Evolutionary conservation across 2,113 vertebrate species (phyloP).

Genomic region (Carettochelys insculpta): DNA sequence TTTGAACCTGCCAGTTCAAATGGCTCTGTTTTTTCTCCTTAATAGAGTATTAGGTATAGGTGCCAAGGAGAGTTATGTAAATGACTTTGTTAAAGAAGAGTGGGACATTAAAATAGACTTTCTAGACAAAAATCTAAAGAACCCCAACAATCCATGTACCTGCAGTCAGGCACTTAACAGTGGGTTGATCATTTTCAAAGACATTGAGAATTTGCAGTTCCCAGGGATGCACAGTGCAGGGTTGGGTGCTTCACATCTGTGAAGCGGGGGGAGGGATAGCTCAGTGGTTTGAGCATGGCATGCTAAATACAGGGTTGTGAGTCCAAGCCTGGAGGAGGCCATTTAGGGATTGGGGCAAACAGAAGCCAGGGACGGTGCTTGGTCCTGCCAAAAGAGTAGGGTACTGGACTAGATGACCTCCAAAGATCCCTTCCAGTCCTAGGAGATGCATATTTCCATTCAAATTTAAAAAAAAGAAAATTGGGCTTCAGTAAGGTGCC

Average conservation of each 20-base stretch:
- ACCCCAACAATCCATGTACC: background rate
- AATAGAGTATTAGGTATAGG: background rate
- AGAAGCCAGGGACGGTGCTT: no score
- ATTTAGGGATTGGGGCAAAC: no score
- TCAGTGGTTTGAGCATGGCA: no score
- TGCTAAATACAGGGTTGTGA: no score
- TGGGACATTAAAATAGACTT: background rate
- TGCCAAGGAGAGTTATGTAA: slow-evolving; percentile 15
- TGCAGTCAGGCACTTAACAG: background rate
- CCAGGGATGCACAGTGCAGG: background rate
- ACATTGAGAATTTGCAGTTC: background rate
- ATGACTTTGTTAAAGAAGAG: background rate
- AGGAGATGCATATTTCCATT: no score
- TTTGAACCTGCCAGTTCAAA: slow-evolving; percentile 34
- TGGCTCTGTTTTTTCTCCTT: background rate
- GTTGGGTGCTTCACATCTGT: no score
- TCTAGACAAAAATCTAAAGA: background rate
- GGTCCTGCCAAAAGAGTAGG: no score
- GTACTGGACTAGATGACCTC: no score
- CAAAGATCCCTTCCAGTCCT: no score
- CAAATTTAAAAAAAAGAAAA: no score
- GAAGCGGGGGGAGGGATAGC: no score
- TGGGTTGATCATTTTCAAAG: background rate
- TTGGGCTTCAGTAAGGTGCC: background rate
- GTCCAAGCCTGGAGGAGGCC: no score